Base-by-base conservation (phyloP, 2,797 vertebrate genomes). In the Champsocephalus gunnari region DNA sequence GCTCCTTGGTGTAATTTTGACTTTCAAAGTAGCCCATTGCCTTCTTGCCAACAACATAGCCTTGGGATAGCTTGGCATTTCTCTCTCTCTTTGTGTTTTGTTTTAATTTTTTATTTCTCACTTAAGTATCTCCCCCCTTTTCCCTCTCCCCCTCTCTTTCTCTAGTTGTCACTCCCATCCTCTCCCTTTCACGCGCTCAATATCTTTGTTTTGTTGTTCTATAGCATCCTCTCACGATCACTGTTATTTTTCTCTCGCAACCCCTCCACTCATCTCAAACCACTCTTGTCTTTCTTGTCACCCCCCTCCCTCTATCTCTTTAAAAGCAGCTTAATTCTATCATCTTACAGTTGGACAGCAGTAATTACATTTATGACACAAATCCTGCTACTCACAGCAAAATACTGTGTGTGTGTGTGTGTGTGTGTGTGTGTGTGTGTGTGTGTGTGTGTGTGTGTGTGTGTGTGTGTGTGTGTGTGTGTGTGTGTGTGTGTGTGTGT, bases 341-440 rank as follows among this genome's bases (percentile, higher is more conserved):
- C 91, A 91, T 91, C 80, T 88, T 88, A 83, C 80, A 90, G 72
- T 91, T 86, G 90, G 91, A 94, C 91, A 87, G 89, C 90, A 85
- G 90, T 94, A 95, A 95, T 95, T 95, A 93, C 91, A 92, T 94
- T 94, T 94, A 85, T 93, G 94, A 95, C 94, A 95, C 83, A 93
- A 94, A 93, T 94, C 91, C 91, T 88, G 91, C 91, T 88, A 77
- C 85, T 86, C 87, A 68, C 84, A 88, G 89, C 90, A 92, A 81
- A 91, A 89, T 79, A 83, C 73, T 28, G 3, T 28, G 28, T 28
- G n/a, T 4, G 28, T 28, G 28, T 28, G 28, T 28, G 28, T 28
- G 28, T 28, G 28, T 28, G 28, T 28, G 28, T 28, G 28, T 28
- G 28, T 28, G 13, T 38, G 55, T 34, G 17, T 43, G 38, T 47